Base-by-base conservation (phyloP, 2,888 invertebrate species). In the Athrips mouffetella region DNA sequence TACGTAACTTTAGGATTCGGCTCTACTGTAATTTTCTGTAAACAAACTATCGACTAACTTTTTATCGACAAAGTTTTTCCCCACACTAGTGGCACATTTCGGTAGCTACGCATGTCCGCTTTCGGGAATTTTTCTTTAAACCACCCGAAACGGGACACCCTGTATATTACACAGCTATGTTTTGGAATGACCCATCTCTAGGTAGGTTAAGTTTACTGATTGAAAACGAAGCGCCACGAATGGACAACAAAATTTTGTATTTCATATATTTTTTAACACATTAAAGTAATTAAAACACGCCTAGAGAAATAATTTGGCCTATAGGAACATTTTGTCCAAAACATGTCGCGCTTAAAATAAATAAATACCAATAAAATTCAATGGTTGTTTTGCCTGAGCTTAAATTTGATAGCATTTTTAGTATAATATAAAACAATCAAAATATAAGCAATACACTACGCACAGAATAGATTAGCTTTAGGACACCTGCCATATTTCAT, bases 311-410 rank as follows among this genome's bases (percentile, higher is more conserved):
- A n/a, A n/a, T n/a, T n/a, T n/a, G n/a, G n/a, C n/a, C n/a, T n/a
- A n/a, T n/a, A n/a, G n/a, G 8, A 25, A 25, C 25, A 25, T 8
- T 25, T 10, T 30, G 42, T 44, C 21, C 44, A 21, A 44, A 27
- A 21, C 13, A 51, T 47, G 53, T 53, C 44, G 45, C 42, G 51
- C 48, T 46, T 51, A 51, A 52, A 41, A 41, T n/a, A n/a, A n/a
- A n/a, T 15, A 21, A n/a, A 30, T 20, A 29, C 29, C 25, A 40
- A 37, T 47, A 46, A 55, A 45, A 61, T 69, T 55, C 50, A 63
- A 58, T 53, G 83, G 82, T 84, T 82, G 82, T 83, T 82, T 81
- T 79, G 76, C 72, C 75, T 63, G 84, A 84, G 83, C 84, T 84
- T 84, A 74, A 62, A 74, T 76, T 79, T 70, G 71, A 71, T 79